Base-by-base conservation (phyloP, 2,113 vertebrate species). In the Sarotherodon lohbergeri region DNA sequence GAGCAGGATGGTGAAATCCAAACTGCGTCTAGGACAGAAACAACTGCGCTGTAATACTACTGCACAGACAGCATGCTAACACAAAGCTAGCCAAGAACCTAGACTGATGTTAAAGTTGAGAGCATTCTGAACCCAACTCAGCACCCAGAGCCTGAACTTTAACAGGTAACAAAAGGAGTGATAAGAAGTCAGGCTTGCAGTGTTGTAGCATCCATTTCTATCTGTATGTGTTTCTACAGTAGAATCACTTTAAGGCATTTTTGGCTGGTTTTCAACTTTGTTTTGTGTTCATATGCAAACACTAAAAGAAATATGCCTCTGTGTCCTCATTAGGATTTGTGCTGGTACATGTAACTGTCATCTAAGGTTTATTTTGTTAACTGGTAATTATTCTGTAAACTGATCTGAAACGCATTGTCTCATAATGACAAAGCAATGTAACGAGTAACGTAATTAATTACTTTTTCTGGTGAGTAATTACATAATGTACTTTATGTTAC, bases 121-220 rank as follows among this genome's bases (percentile, higher is more conserved):
- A 0, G 9, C 29, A 34, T 34, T 29, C 59, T 11, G 32, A 36
- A 63, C 9, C 32, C 34, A 39, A 66, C 61, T 66, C 61, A 66
- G 10, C 34, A 66, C 1, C 17, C 61, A 66, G 61, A 66, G 61
- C 34, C 34, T 66, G 61, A 66, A 0, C 61, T 0, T n/a, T 66
- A 36, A 10, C 6, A 66, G 61, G 32, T 36, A 66, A 12, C 32
- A 4, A 66, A 36, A 66, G 32, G 32, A 0, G 17, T 66, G 9
- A 66, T n/a, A 66, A 66, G 61, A 66, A 13, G 61, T 66, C 61
- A 66, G 61, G 34, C 61, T 66, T 66, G 61, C 61, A 22, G 61
- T 4, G 11, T 39, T 66, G 61, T 22, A 66, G 34, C 61, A 39
- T 66, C 3, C 61, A 66, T 66, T 39, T 66, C 61, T 66, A 7